phyloP scores from a whole-genome alignment of 92 coral and sea anemone genomes.

The Heliopora coerulea region DNA sequence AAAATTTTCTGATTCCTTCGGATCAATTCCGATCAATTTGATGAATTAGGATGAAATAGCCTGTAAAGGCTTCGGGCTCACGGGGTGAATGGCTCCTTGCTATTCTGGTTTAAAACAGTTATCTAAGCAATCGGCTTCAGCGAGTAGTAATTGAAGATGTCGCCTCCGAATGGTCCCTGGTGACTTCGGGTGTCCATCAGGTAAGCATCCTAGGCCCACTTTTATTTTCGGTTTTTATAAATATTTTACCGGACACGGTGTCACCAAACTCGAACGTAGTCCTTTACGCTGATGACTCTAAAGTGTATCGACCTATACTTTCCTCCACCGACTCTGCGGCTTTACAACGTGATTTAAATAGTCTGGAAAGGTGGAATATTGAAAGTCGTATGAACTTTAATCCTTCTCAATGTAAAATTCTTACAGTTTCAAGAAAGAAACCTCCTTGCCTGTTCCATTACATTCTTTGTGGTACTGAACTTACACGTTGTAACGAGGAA shows the following conservation, averaged over 20 bases:
- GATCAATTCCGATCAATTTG: too few species aligned
- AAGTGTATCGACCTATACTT: conserved; percentile 33
- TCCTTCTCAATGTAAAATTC: not conserved
- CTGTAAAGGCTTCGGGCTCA: not conserved
- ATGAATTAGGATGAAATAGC: too few species aligned
- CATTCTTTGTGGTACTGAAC: too few species aligned
- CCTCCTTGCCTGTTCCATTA: too few species aligned
- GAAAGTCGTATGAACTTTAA: not conserved
- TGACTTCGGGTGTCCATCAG: conserved; percentile 19
- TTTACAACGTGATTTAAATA: not conserved
- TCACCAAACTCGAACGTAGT: conserved; percentile 27
- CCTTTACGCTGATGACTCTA: conserved; percentile 54
- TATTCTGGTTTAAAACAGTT: conserved; percentile 19
- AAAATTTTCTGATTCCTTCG: too few species aligned
- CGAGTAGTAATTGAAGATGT: too few species aligned
- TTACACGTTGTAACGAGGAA: too few species aligned
- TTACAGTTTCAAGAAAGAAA: not conserved
- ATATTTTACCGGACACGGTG: conserved; percentile 32
- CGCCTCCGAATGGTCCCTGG: too few species aligned
- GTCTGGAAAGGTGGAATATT: not conserved
- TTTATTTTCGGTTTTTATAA: conserved; percentile 16
- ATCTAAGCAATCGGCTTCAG: not conserved
- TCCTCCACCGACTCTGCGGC: not conserved
- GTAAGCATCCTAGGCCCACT: conserved; percentile 11
- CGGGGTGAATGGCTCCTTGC: not conserved